phyloP scores from a whole-genome alignment of 2,113 vertebrate genomes.

The Corythornis madagascariensis region DNA sequence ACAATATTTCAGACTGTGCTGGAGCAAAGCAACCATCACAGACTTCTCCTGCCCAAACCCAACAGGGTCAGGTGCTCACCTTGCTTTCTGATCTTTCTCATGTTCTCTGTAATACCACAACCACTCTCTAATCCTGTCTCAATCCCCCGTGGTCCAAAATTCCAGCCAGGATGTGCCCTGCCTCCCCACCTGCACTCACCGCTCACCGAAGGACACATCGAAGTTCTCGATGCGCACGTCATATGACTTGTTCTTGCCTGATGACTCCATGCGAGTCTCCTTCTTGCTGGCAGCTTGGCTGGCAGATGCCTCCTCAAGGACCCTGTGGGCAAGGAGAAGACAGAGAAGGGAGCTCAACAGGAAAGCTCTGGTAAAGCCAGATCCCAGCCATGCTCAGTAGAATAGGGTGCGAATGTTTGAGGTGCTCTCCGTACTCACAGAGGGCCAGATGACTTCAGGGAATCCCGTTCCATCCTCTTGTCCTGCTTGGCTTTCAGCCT shows the following conservation, averaged over 20 bases:
- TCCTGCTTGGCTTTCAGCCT: constrained; percentile 93
- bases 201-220: constrained; percentile 95
- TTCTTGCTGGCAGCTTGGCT: constrained; percentile 98
- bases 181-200: constrained; percentile 76
- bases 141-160: not conserved
- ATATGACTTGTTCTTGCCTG: constrained; percentile 96
- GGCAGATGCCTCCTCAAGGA: constrained; percentile 95
- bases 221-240: constrained; percentile 98
- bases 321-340: constrained; percentile 62
- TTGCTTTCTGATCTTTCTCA: not conserved
- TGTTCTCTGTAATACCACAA: not conserved
- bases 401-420: not conserved
- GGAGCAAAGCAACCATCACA: not conserved
- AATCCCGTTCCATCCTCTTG: constrained; percentile 89
- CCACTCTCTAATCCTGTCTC: not conserved
- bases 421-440: constrained; percentile 74
- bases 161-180: not conserved
- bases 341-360: not conserved
- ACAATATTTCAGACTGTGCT: not conserved
- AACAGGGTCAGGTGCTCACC: not conserved
- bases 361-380: not conserved
- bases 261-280: constrained; percentile 90
- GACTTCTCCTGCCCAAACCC: not conserved
- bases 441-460: constrained; percentile 75
- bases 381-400: not conserved